Base-by-base conservation (phyloP, 2,797 vertebrate species). In the Lacerta bilineata region DNA sequence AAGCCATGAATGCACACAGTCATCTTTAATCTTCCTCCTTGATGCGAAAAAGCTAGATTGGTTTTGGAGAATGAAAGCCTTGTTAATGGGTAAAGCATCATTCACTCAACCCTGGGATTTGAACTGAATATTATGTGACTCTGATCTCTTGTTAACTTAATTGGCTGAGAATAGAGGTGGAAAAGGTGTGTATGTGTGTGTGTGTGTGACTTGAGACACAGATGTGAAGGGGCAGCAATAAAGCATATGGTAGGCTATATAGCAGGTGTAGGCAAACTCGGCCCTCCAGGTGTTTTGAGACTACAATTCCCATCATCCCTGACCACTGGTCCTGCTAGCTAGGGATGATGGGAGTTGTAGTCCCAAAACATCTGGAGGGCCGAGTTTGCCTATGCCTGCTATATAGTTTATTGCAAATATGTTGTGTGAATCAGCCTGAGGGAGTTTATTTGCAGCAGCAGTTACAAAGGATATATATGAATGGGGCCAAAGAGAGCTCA, bases 21-120 rank as follows among this genome's bases (percentile, higher is more conserved):
- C 90, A 88, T 71, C 84, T 88, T 77, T 89, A 23, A 8, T 88
- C 93, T 90, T 90, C 68, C 77, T 88, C 87, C 88, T 76, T 8
- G 0, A 59, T 88, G 90, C n/a, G 76, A 86, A 87, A 89, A 7
- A 17, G 29, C 89, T 93, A 91, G 11, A 41, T 89, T 94, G 85
- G 84, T 93, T 83, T 80, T 84, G 68, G 25, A 1, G 25, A 33
- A 1, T 75, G 59, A 93, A 77, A 91, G 84, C 88, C 29, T 64
- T 0, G 0, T 84, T 91, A 86, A 88, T 33, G 68, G 72, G 8
- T 82, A 15, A 81, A 87, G 18, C 43, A 86, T n/a, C 90, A 81
- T 86, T 82, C 90, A 55, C 0, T 0, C 36, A 33, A 41, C 18
- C 74, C 1, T 1, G 88, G 90, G 90, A 77, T 1, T 41, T 84